phyloP scores from a whole-genome alignment of 2,113 vertebrate species.

The Calyptommatus sinebrachiatus region DNA sequence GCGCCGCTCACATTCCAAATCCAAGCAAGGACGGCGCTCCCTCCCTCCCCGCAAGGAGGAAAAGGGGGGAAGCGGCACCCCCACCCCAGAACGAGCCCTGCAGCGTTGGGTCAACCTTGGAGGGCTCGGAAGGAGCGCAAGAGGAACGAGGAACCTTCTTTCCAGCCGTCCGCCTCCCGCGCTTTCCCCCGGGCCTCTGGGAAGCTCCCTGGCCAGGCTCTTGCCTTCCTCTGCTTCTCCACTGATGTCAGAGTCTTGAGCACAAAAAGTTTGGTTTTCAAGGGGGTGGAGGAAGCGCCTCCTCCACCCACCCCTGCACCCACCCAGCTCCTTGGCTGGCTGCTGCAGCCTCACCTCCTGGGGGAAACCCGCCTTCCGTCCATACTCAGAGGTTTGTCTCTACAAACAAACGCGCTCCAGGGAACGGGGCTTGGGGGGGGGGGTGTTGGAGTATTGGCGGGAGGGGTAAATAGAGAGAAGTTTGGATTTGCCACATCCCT shows the following conservation, averaged over 20 bases:
- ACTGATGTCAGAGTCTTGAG: conserved; percentile 61
- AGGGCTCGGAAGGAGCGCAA: background rate
- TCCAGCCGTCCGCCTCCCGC: background rate
- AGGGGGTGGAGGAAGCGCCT: conserved; percentile 75
- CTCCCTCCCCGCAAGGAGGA: background rate
- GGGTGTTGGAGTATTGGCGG: background rate
- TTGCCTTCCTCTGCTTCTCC: conserved; percentile 45
- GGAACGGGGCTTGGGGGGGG: conserved; percentile 18
- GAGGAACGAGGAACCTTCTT: background rate
- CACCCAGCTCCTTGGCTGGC: conserved; percentile 36
- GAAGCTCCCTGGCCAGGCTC: conserved; percentile 10
- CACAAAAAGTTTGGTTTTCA: conserved; percentile 72
- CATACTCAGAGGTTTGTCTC: conserved; percentile 56
- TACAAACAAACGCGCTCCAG: conserved; percentile 31
- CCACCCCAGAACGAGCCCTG: background rate
- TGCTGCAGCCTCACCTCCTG: conserved; percentile 78
- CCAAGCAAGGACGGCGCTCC: conserved; percentile 35
- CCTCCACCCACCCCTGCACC: background rate
- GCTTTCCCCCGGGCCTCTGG: conserved; percentile 12
- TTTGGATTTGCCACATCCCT: conserved; percentile 18
- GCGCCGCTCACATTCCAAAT: conserved; percentile 66
- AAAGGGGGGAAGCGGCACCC: background rate
- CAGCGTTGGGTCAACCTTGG: background rate
- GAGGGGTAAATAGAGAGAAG: background rate
- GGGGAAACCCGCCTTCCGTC: conserved; percentile 69